These are phyloP conservation scores for Caenorhabditis inopinata DNA, from an alignment of 1,140 invertebrate species.

Conservation along the genomic window DNA sequence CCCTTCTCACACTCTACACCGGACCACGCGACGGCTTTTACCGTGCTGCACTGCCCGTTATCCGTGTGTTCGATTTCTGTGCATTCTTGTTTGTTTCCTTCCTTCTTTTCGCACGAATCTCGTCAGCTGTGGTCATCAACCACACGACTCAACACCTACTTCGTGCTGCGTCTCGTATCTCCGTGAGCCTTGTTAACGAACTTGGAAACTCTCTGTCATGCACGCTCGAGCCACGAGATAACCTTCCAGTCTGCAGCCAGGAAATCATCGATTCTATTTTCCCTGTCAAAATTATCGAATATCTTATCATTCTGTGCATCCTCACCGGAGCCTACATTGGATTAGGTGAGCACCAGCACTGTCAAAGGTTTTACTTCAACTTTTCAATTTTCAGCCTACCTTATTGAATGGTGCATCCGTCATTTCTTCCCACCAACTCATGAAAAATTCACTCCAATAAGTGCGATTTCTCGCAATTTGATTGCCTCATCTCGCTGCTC, in stretches of 20 bases:
- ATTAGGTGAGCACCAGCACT: constrained; percentile 43
- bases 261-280: constrained; percentile 55
- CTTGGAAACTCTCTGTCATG: constrained; percentile 23
- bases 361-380: too few species aligned
- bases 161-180: constrained; percentile 32
- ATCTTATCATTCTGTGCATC: constrained; percentile 56
- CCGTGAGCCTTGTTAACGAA: background rate
- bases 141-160: constrained; percentile 4
- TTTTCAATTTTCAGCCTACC: constrained; percentile 55
- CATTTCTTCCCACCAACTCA: constrained; percentile 51
- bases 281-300: constrained; percentile 58
- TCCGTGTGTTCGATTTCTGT: constrained; percentile 37
- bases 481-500: constrained; percentile 4
- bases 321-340: constrained; percentile 57
- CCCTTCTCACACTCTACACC: constrained; percentile 50
- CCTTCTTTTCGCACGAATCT: constrained; percentile 37
- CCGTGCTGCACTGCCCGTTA: background rate
- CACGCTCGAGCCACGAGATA: constrained; percentile 9
- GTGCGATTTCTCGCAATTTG: constrained; percentile 10
- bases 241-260: constrained; percentile 55
- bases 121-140: background rate
- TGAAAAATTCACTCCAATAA: constrained; percentile 9
- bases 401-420: constrained; percentile 60
- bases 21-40: background rate
- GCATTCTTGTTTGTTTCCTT: constrained; percentile 42